Percentiles rank a stretch among this genome's conserved stretches.
Conservation (phyloP, 2,113 vertebrate species). For the Gila orcuttii region DNA sequence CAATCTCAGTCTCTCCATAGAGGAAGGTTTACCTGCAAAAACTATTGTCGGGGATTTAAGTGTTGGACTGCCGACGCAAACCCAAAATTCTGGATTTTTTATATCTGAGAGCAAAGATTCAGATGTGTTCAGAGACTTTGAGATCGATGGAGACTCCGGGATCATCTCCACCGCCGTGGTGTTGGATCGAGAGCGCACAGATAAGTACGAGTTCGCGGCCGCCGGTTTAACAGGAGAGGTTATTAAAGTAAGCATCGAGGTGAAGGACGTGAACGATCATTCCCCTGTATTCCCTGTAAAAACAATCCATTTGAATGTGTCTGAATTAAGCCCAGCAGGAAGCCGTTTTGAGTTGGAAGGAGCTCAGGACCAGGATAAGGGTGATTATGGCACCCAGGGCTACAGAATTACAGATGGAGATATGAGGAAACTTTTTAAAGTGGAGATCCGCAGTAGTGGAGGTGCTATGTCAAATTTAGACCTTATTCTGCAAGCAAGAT, state of each 20-base stretch:
- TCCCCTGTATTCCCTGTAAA: conserved; percentile 79
- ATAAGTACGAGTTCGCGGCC: conserved; percentile 86
- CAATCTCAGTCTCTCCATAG: conserved; percentile 82
- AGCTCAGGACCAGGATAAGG: conserved; percentile 84
- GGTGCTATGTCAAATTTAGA: conserved; percentile 69
- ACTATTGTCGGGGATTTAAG: conserved; percentile 87
- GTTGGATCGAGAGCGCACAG: conserved; percentile 85
- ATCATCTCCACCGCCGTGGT: conserved; percentile 84
- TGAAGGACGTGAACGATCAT: conserved; percentile 89
- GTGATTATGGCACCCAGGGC: conserved; percentile 79
- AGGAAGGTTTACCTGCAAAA: conserved; percentile 83
- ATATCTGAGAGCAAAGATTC: conserved; percentile 89
- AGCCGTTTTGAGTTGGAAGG: conserved; percentile 82
- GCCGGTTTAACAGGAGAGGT: conserved; percentile 85
- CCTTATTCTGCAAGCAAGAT: conserved; percentile 76
- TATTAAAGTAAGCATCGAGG: conserved; percentile 83
- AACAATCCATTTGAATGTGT: conserved; percentile 77
- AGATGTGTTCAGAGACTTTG: conserved; percentile 85
- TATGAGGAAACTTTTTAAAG: conserved; percentile 64
- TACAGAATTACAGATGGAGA: conserved; percentile 77
- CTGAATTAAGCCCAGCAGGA: conserved; percentile 83
- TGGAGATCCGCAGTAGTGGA: conserved; percentile 65
- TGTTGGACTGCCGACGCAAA: conserved; percentile 73
- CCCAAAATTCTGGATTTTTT: conserved; percentile 80
- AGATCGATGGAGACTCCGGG: conserved; percentile 86